Percentiles rank a stretch among this genome's conserved stretches.
Conservation (phyloP, 2,888 invertebrate species). For the Tyria jacobaeae region DNA sequence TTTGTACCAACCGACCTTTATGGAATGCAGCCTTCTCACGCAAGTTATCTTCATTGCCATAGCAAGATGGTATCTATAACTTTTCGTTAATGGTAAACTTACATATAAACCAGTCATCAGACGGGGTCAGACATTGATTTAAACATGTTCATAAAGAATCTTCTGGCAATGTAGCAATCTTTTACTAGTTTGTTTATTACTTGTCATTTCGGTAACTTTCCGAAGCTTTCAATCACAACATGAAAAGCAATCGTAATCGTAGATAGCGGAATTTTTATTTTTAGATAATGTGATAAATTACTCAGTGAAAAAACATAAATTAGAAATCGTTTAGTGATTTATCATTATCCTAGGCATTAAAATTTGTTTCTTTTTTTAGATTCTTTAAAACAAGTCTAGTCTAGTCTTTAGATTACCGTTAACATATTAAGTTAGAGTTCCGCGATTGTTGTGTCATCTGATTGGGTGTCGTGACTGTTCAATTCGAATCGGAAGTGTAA, state of each 20-base stretch:
- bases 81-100: neutral
- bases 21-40: neutral
- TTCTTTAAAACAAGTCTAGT: neutral
- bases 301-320: neutral
- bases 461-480: neutral
- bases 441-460: neutral
- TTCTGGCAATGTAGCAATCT: neutral
- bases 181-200: neutral
- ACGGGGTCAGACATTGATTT: neutral
- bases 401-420: neutral
- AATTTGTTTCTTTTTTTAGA: neutral
- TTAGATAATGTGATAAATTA: neutral
- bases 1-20: no score
- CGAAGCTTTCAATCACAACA: neutral
- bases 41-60: neutral
- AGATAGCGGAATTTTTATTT: neutral
- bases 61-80: neutral
- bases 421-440: neutral
- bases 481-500: neutral
- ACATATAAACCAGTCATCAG: neutral
- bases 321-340: neutral
- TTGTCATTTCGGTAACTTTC: constrained; percentile 1
- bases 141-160: neutral
- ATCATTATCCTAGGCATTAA: neutral
- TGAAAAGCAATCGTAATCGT: neutral